A percentile compares a stretch with the other conserved stretches of the same genome.
phyloP scores from a whole-genome alignment of 2,797 vertebrate genomes.

The Megalops cyprinoides region DNA sequence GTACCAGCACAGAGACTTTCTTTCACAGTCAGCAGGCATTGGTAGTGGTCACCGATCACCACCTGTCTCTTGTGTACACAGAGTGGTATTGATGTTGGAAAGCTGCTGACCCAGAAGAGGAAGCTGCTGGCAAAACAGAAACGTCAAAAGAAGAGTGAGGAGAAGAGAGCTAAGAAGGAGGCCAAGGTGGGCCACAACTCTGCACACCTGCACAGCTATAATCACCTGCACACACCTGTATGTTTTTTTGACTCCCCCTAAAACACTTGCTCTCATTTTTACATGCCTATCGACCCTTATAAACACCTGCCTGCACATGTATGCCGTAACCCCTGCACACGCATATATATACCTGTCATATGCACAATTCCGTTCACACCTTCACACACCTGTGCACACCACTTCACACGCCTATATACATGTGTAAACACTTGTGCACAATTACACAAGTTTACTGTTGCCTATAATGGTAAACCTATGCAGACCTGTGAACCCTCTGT shows the following conservation, averaged over 20 bases:
- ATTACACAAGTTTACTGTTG: too few relatives aligned
- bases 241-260: too few relatives aligned
- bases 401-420: not conserved
- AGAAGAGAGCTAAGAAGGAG: slow-evolving; percentile 76
- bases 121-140: slow-evolving; percentile 84
- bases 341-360: not conserved
- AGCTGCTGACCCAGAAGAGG: slow-evolving; percentile 87
- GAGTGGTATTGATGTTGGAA: slow-evolving; percentile 87
- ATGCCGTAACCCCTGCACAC: not conserved
- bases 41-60: not conserved
- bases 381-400: not conserved
- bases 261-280: too few relatives aligned
- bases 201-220: not conserved
- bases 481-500: too few relatives aligned
- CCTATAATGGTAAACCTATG: too few relatives aligned
- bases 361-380: not conserved
- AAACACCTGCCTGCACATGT: not conserved
- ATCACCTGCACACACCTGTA: not conserved
- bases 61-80: slow-evolving; percentile 52
- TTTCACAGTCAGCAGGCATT: too few relatives aligned
- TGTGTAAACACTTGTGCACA: not conserved
- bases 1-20: too few relatives aligned
- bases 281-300: not conserved
- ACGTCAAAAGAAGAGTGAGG: slow-evolving; percentile 70
- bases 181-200: slow-evolving; percentile 52